Evolutionary conservation across 2,797 vertebrate species (phyloP).

Genomic region (Fistularia tabacaria): DNA sequence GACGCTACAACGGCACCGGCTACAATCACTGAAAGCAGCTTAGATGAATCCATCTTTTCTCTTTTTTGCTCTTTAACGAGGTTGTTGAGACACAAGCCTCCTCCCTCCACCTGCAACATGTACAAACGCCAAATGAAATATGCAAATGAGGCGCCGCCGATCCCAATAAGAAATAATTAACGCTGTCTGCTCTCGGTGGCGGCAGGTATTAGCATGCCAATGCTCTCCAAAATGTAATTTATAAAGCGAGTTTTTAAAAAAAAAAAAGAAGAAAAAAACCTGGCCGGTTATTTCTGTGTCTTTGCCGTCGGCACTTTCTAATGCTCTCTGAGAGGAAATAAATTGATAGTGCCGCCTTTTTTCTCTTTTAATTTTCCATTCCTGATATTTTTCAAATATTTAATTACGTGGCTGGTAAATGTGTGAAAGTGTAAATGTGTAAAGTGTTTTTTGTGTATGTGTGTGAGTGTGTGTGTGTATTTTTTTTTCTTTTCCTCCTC

Average conservation of each 20-base stretch:
- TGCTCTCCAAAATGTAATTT: conserved; percentile 74
- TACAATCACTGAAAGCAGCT: too few relatives aligned
- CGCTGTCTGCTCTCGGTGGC: conserved; percentile 62
- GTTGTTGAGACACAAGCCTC: too few relatives aligned
- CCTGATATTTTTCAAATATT: conserved; percentile 78
- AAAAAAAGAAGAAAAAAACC: conserved; percentile 35
- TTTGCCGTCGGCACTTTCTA: conserved; percentile 70
- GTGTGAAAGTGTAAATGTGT: conserved; percentile 58
- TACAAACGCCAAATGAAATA: conserved; percentile 64
- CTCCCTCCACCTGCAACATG: too few relatives aligned
- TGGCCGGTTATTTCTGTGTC: conserved; percentile 66
- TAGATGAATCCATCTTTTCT: too few relatives aligned
- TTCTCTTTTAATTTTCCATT: conserved; percentile 61
- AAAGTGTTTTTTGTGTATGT: conserved; percentile 26
- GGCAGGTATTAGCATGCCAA: conserved; percentile 72
- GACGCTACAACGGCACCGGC: too few relatives aligned
- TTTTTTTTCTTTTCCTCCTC: too few relatives aligned
- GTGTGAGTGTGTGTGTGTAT: too few relatives aligned
- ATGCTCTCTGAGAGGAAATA: conserved; percentile 66
- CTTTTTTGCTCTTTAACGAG: too few relatives aligned
- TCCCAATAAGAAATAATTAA: conserved; percentile 76
- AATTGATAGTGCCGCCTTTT: conserved; percentile 67
- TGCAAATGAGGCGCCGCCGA: conserved; percentile 68
- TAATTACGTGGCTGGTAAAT: conserved; percentile 73
- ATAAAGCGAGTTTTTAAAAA: conserved; percentile 68